Evolutionary conservation across 1,140 invertebrate genomes (phyloP), one percentile per base, ranked within the genome.

Genomic region (Drosophila tropicalis): DNA sequence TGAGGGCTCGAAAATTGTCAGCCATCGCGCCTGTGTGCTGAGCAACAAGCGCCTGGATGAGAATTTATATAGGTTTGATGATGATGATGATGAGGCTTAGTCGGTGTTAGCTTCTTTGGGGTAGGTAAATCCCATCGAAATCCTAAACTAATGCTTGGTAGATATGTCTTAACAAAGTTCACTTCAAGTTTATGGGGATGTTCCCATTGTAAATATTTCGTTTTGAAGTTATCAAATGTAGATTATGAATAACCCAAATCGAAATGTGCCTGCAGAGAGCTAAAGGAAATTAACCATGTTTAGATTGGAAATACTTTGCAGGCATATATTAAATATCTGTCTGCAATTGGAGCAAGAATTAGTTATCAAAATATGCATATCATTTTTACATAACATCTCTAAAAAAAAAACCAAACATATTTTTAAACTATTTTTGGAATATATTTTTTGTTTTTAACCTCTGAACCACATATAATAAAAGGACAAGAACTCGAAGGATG

Each of bases 401-500:
- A 22, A 17, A 41, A 41, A 41, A 1, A 15, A 67, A 51, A 73
- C 67, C 22, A 25, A 51, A 39, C 62, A 47, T 72, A 55, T 36
- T 69, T 62, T 76, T 29, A 82, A 66, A 25, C 67, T 66, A 81
- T 81, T 70, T 79, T 65, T 71, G 73, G 63, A 86, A 64, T 81
- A 36, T 87, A 40, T 70, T 80, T 80, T 83, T 89, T 89, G 71
- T 75, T 89, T 81, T 83, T 83, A 75, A 84, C 81, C 71, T 29
- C 29, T 81, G 22, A 64, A 80, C 62, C 58, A 78, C 70, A 61
- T 65, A 64, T 41, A 72, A 36, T 44, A 64, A 62, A 85, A 85
- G 77, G 84, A 91, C 82, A 82, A 90, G 81, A 85, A 84, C 75
- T 57, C 81, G 36, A 91, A 91, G 89, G 89, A 91, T 85, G 89